phyloP scores from a whole-genome alignment of 2,797 vertebrate genomes.

The Pseudochromis fuscus region DNA sequence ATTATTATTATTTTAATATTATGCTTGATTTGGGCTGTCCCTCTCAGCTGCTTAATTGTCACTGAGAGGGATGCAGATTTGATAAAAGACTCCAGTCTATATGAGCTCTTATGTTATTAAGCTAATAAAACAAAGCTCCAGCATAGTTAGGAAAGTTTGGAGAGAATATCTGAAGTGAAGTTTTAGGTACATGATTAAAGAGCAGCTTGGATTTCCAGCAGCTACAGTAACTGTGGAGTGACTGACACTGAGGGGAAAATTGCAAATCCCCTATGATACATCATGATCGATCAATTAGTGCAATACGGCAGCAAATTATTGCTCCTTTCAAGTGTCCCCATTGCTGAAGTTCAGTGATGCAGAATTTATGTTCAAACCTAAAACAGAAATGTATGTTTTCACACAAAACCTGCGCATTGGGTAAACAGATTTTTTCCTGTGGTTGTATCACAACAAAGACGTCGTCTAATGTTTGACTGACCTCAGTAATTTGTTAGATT shows the following conservation, averaged over 20 bases:
- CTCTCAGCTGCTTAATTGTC: background rate
- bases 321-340: background rate
- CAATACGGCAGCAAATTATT: conserved; percentile 7
- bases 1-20: too few relatives aligned
- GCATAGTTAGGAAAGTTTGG: background rate
- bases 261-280: background rate
- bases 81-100: background rate
- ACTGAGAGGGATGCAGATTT: background rate
- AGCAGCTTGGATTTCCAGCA: background rate
- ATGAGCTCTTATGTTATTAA: background rate
- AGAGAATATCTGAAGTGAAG: background rate
- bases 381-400: conserved; percentile 1
- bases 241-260: background rate
- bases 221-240: background rate
- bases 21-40: too few relatives aligned
- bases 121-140: conserved; percentile 1
- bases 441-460: conserved; percentile 13
- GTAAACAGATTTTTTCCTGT: conserved; percentile 17
- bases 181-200: background rate
- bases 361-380: background rate
- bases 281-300: conserved; percentile 22
- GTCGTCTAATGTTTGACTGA: conserved; percentile 26
- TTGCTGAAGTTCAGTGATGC: background rate
- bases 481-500: conserved; percentile 28
- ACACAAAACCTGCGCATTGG: conserved; percentile 12